Conservation (phyloP, 2,797 vertebrate species). For the Nasua narica region DNA sequence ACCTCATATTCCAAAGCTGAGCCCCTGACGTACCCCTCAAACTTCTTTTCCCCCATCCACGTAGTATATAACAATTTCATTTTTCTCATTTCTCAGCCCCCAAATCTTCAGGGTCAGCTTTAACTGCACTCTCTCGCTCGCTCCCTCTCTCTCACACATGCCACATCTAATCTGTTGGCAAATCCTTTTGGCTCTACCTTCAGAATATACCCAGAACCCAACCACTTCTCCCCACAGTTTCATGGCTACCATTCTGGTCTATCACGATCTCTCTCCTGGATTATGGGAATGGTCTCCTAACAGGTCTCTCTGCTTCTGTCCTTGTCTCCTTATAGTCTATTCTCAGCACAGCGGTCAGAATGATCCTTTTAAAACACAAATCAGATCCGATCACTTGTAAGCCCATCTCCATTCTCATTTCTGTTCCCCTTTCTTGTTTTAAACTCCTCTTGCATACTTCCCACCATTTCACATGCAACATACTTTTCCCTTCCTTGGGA, state of each 20-base stretch:
- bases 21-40: not conserved
- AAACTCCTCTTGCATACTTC: not conserved
- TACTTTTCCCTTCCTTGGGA: too few relatives aligned
- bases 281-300: not conserved
- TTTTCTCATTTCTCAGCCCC: not conserved
- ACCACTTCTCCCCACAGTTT: not conserved
- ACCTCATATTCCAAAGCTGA: constrained; percentile 9
- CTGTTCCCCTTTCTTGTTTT: not conserved
- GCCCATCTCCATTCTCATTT: not conserved
- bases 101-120: not conserved
- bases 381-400: not conserved
- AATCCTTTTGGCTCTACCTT: not conserved
- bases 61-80: not conserved
- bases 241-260: not conserved
- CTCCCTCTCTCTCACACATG: not conserved
- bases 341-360: not conserved
- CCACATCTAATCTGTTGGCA: not conserved
- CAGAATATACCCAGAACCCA: constrained; percentile 5
- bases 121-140: not conserved
- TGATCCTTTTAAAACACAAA: not conserved
- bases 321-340: not conserved
- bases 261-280: not conserved
- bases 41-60: not conserved
- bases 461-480: not conserved
- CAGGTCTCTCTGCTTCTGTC: not conserved